Conservation (phyloP, 2,888 invertebrate species). For the Latrodectus elegans region DNA sequence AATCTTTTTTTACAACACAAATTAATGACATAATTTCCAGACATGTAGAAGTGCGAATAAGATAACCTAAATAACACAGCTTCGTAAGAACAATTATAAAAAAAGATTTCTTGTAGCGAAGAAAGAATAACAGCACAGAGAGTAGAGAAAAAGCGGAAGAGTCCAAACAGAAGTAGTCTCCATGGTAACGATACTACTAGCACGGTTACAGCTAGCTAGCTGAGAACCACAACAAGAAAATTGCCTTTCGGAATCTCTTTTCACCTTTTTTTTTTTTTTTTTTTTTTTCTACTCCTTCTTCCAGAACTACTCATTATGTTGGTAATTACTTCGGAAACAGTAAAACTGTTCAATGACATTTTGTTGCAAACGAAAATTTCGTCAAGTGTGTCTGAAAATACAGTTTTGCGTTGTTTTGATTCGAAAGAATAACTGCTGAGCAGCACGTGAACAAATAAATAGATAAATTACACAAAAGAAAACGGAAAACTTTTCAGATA, state of each 20-base stretch:
- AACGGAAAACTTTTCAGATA: no score
- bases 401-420: no score
- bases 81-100: background rate
- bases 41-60: background rate
- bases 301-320: conserved; percentile 17
- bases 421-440: no score
- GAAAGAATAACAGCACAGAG: conserved; percentile 1
- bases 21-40: no score
- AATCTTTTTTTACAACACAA: no score
- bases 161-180: conserved; percentile 57
- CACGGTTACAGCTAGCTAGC: conserved; percentile 31
- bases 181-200: conserved; percentile 50
- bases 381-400: no score
- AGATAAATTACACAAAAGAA: no score
- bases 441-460: no score
- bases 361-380: background rate
- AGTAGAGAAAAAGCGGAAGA: conserved; percentile 49
- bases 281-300: conserved; percentile 2
- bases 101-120: background rate
- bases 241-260: background rate
- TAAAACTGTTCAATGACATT: background rate
- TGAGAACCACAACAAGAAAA: conserved; percentile 19
- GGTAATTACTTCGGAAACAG: conserved; percentile 23
- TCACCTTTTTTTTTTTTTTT: background rate
- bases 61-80: background rate